Evolutionary conservation across 2,888 invertebrate species (phyloP).

Genomic region (Mechanitis messenoides): DNA sequence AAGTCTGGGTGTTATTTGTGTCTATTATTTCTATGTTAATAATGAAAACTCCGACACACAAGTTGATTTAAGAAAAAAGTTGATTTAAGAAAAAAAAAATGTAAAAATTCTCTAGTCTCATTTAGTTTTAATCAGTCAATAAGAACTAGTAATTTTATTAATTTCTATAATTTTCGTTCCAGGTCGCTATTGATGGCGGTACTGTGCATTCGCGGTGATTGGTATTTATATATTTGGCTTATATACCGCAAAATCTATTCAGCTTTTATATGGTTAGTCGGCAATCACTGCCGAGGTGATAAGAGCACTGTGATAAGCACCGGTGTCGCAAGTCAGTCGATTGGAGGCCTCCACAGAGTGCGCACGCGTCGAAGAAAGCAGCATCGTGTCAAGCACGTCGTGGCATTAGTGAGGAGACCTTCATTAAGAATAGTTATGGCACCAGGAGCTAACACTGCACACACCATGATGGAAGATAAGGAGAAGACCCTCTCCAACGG

Average conservation of each 20-base stretch:
- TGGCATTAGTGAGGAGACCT: conserved; percentile 65
- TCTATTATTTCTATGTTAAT: no score
- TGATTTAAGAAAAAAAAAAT: no score
- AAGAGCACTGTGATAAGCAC: conserved; percentile 70
- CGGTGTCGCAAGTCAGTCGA: conserved; percentile 62
- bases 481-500: conserved; percentile 60
- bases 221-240: conserved; percentile 63
- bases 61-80: no score
- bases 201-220: conserved; percentile 61
- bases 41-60: no score
- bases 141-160: background rate
- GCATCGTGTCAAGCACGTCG: conserved; percentile 58
- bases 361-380: conserved; percentile 68
- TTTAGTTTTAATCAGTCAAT: no score
- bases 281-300: conserved; percentile 72
- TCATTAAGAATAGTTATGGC: conserved; percentile 74
- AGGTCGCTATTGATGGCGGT: conserved; percentile 72
- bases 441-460: conserved; percentile 74
- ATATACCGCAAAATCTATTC: conserved; percentile 68
- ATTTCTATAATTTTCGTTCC: conserved; percentile 24
- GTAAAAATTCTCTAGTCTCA: background rate
- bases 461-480: conserved; percentile 73
- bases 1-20: no score
- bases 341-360: conserved; percentile 64
- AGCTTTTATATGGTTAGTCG: conserved; percentile 64